Evolutionary conservation across 2,797 vertebrate species (phyloP).

Genomic region (Tadarida brasiliensis): DNA sequence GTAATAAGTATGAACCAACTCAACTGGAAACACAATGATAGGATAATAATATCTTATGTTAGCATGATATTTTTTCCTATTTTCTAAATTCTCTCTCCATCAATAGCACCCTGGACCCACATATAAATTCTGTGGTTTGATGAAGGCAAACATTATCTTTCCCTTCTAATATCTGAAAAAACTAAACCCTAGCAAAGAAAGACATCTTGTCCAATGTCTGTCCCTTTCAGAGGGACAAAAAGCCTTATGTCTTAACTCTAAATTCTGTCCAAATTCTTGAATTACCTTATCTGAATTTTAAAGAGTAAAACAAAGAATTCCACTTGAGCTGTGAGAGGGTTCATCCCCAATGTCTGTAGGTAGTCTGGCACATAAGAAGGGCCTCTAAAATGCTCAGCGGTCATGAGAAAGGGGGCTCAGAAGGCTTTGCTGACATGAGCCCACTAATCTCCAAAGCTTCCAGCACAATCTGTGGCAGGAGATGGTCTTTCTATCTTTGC

Average conservation of each 20-base stretch:
- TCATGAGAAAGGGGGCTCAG: not conserved
- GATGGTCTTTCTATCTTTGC: constrained; percentile 8
- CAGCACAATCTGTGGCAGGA: not conserved
- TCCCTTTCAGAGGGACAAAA: not conserved
- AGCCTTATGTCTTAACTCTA: not conserved
- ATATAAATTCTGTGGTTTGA: not conserved
- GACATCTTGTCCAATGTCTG: not conserved
- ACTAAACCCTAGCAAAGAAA: not conserved
- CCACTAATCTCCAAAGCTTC: constrained; percentile 46
- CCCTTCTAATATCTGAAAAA: not conserved
- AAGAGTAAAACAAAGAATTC: constrained; percentile 27
- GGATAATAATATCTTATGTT: not conserved
- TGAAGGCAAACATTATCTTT: not conserved
- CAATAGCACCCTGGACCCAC: not conserved
- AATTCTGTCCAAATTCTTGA: not conserved
- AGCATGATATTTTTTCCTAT: not conserved
- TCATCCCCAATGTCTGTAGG: constrained; percentile 16
- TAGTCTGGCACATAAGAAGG: not conserved
- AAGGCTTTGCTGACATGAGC: constrained; percentile 40
- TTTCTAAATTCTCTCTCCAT: constrained; percentile 22
- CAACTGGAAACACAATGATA: not conserved
- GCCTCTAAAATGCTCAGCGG: not conserved
- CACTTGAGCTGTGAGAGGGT: not conserved
- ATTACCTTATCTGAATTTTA: constrained; percentile 14
- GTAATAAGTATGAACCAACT: not conserved